Conservation (phyloP, 2,113 vertebrate genomes). For the Megalops atlanticus region DNA sequence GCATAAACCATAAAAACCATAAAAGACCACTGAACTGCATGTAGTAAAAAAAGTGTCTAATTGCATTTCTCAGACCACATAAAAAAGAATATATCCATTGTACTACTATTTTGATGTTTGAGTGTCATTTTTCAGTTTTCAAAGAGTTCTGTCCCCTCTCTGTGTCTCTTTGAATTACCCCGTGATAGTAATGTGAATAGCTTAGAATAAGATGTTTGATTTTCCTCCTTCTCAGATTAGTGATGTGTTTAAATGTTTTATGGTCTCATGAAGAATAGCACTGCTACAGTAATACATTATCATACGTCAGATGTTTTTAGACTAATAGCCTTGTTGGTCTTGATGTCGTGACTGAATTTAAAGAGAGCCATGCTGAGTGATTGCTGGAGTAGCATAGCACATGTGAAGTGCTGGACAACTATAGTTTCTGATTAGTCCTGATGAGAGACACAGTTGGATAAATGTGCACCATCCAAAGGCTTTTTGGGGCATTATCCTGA, state of each 20-base stretch:
- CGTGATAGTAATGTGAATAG: background rate
- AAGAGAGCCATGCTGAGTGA: too few species aligned
- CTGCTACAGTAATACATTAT: background rate
- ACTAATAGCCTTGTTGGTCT: too few species aligned
- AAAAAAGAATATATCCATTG: background rate
- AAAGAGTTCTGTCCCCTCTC: background rate
- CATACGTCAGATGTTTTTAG: too few species aligned
- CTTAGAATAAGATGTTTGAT: background rate
- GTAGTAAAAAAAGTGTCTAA: background rate
- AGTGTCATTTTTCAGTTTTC: background rate
- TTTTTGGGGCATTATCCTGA: too few species aligned
- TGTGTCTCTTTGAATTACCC: background rate
- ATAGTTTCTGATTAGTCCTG: too few species aligned
- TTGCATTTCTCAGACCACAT: background rate
- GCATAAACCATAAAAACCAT: background rate
- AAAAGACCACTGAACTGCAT: background rate
- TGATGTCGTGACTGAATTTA: too few species aligned
- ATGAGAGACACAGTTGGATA: too few species aligned
- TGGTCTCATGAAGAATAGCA: background rate
- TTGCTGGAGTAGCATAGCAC: too few species aligned
- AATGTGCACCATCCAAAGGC: too few species aligned
- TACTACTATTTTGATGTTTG: background rate
- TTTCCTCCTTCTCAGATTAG: background rate
- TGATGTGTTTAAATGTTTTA: background rate
- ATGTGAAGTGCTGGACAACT: too few species aligned